Evolutionary conservation across 2,113 vertebrate species (phyloP).

Genomic region (Gymnocephalus cernua): DNA sequence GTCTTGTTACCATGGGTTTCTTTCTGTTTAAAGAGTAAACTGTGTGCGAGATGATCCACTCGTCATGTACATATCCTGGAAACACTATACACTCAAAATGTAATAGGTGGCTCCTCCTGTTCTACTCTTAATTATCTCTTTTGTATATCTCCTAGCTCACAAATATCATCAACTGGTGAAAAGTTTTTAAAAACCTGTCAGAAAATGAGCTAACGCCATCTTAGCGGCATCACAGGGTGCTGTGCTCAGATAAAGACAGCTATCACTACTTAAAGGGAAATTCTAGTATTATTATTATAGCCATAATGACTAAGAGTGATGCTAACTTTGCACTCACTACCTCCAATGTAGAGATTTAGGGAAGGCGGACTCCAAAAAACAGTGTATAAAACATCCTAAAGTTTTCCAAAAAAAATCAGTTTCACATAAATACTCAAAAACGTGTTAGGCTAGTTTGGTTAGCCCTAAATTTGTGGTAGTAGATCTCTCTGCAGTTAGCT

Average conservation of each 20-base stretch:
- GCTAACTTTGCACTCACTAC: too few relatives aligned
- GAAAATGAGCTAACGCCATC: not conserved
- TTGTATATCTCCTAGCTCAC: not conserved
- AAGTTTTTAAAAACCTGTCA: not conserved
- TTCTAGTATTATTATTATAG: not conserved
- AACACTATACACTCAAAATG: not conserved
- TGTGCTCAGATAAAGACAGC: not conserved
- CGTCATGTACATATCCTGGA: not conserved
- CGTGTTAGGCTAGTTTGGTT: not conserved
- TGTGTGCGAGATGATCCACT: not conserved
- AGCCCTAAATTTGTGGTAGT: not conserved
- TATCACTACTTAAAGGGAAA: not conserved
- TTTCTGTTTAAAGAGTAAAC: conserved; percentile 18
- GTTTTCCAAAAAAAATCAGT: too few relatives aligned
- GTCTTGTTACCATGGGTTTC: conserved; percentile 7
- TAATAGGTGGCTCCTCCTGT: not conserved
- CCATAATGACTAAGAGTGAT: not conserved
- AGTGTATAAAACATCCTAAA: not conserved
- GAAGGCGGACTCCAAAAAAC: not conserved
- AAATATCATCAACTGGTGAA: not conserved
- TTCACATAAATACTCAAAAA: not conserved
- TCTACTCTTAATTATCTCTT: not conserved
- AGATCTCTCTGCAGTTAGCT: not conserved
- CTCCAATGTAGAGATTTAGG: not conserved
- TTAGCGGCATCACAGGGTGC: not conserved